Evolutionary conservation across 2,888 invertebrate genomes (phyloP).

Genomic region (Strigamia crassipes): DNA sequence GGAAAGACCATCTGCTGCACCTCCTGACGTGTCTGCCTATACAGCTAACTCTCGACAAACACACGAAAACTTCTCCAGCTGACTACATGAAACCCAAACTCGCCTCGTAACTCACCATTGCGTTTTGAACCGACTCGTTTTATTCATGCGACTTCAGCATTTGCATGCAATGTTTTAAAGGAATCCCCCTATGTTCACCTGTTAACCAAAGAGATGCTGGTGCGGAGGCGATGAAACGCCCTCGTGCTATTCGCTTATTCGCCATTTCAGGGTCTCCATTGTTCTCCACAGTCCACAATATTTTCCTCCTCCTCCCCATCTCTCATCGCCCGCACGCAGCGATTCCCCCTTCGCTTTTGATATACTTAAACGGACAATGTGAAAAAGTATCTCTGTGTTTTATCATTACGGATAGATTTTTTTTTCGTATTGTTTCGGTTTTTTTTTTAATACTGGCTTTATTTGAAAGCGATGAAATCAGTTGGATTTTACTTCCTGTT

Average conservation of each 20-base stretch:
- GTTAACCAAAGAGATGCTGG: conserved; percentile 32
- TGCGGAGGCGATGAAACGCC: conserved; percentile 41
- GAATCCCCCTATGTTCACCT: conserved; percentile 24
- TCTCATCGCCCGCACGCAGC: conserved; percentile 26
- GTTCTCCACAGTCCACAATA: conserved; percentile 5
- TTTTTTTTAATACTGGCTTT: neutral
- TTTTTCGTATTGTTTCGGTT: neutral
- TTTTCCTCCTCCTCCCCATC: conserved; percentile 7
- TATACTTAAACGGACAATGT: conserved; percentile 1
- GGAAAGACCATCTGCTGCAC: conserved; percentile 3
- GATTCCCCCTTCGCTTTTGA: neutral
- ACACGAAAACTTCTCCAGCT: neutral
- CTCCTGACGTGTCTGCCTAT: conserved; percentile 28
- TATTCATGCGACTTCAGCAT: neutral
- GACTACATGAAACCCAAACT: neutral
- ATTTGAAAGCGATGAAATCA: neutral
- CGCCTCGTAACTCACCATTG: neutral
- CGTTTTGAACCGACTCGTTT: neutral
- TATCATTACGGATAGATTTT: conserved; percentile 5
- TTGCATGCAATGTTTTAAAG: conserved; percentile 4
- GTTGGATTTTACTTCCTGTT: neutral
- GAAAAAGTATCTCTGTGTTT: neutral
- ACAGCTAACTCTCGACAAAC: conserved; percentile 10
- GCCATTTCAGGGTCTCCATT: conserved; percentile 28
- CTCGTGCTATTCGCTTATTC: conserved; percentile 23